Base-by-base conservation (phyloP, 2,888 invertebrate genomes). In the Calephelis perditalis region DNA sequence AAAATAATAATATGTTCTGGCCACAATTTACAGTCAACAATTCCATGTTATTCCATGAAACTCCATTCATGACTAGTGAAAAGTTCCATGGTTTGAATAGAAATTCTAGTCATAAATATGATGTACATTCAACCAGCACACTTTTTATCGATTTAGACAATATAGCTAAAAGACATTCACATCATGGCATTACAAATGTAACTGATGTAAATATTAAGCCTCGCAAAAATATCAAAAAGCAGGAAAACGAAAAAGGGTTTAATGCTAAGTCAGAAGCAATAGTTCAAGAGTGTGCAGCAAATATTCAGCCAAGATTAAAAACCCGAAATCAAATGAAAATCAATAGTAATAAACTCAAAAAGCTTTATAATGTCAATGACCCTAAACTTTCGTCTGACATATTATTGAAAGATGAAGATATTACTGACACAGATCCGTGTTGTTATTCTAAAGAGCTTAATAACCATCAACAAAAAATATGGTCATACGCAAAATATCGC, bases 101-200 rank as follows among this genome's bases (percentile, higher is more conserved):
- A 65, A 70, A 71, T 3, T 60, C 60, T 5, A 81, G 80, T 57
- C 68, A 66, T 52, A 79, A 71, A 63, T 75, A 72, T 40, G 26
- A 80, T 5, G 64, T 71, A 15, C 71, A 65, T 40, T 87, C 88
- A 8, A 77, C 76, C 3, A 88, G 87, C 65, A 88, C 86, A 9
- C 71, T 86, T 66, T 89, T 86, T 65, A 88, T 76, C 60, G 87
- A 89, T 71, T 72, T 89, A 60, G 88, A 88, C 63, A 78, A 80
- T 15, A 71, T 86, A 62, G 78, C 77, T 8, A 85, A 82, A 69
- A 77, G 79, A 59, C 81, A 84, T 65, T 88, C 88, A 11, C 81
- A 79, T 65, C 77, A 81, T 66, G 78, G 73, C 67, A 62, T 80
- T 2, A 69, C 75, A 52, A 78, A 79, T 56, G 15, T 75, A 0